Evolutionary conservation across 2,888 invertebrate species (phyloP).

Genomic region (Netelia fuscicornis): DNA sequence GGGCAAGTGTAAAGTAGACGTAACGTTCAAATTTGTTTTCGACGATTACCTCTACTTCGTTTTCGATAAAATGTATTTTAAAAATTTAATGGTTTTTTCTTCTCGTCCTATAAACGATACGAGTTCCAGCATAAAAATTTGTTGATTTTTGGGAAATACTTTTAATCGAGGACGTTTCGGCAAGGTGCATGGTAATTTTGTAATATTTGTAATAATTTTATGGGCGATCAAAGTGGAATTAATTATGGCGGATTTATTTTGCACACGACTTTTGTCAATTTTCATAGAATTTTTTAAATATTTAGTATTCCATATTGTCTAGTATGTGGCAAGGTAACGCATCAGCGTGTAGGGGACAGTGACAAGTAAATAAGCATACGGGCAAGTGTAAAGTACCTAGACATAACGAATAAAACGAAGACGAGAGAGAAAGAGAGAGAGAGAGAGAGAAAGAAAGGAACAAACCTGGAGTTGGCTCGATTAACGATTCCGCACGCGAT

Average conservation of each 20-base stretch:
- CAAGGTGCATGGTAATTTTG: too few species aligned
- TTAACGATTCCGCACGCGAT: slow-evolving; percentile 82
- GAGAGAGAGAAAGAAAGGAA: background rate
- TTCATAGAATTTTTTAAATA: background rate
- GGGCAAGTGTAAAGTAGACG: slow-evolving; percentile 37
- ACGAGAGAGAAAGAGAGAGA: slow-evolving; percentile 24
- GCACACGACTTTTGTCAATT: background rate
- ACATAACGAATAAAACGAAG: slow-evolving; percentile 33
- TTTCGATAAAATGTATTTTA: too few species aligned
- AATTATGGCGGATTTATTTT: slow-evolving; percentile 44
- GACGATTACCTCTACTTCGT: too few species aligned
- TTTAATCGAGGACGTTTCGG: too few species aligned
- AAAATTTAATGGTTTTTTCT: too few species aligned
- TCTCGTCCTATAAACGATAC: too few species aligned
- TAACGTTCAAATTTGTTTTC: background rate
- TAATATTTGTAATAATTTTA: too few species aligned
- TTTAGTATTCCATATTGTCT: background rate
- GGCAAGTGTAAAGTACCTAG: slow-evolving; percentile 36
- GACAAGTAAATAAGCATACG: slow-evolving; percentile 30
- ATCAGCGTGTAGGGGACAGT: slow-evolving; percentile 13
- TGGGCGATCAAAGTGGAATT: background rate
- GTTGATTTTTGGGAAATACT: too few species aligned
- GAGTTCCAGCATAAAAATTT: too few species aligned
- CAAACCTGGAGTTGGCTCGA: slow-evolving; percentile 67
- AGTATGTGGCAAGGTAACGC: slow-evolving; percentile 2